Conservation (phyloP, 2,797 vertebrate genomes). For the Salmo trutta region DNA sequence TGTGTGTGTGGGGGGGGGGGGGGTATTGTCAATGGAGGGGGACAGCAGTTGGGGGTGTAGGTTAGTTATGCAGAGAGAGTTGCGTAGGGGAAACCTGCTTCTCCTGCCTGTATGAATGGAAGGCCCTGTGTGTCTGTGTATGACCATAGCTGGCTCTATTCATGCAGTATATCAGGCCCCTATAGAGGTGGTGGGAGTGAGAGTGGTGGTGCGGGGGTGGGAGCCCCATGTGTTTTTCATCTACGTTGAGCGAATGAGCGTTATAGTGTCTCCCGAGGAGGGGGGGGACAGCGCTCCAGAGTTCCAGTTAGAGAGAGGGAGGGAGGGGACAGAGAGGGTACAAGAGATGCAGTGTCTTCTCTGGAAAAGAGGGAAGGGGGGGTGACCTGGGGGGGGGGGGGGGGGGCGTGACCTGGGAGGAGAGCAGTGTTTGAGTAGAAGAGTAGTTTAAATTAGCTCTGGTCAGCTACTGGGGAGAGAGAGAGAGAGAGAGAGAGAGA, state of each 20-base stretch:
- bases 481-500: conserved; percentile 26
- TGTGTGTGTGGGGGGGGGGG: background rate
- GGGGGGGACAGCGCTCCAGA: conserved; percentile 37
- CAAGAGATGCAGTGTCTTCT: conserved; percentile 83
- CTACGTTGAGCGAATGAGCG: conserved; percentile 57
- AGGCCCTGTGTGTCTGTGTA: conserved; percentile 74
- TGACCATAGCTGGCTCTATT: conserved; percentile 58
- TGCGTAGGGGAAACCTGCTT: conserved; percentile 53
- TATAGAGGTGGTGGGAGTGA: conserved; percentile 40
- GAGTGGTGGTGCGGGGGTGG: background rate
- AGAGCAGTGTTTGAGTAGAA: conserved; percentile 76
- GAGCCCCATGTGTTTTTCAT: conserved; percentile 81
- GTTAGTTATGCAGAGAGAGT: conserved; percentile 44
- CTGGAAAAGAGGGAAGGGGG: conserved; percentile 67
- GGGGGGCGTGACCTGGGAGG: no score
- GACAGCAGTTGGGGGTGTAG: conserved; percentile 26
- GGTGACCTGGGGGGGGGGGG: no score
- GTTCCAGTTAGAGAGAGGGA: conserved; percentile 11
- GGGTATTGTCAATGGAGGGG: conserved; percentile 40
- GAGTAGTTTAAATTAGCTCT: conserved; percentile 79
- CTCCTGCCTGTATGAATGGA: conserved; percentile 73
- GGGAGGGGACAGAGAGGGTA: conserved; percentile 63
- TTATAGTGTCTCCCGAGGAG: conserved; percentile 73
- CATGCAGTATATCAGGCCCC: conserved; percentile 63
- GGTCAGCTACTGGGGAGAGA: conserved; percentile 55